Evolutionary conservation across 2,888 invertebrate species (phyloP), one percentile per base, ranked within the genome.

Genomic region (Drosophila neotestacea): DNA sequence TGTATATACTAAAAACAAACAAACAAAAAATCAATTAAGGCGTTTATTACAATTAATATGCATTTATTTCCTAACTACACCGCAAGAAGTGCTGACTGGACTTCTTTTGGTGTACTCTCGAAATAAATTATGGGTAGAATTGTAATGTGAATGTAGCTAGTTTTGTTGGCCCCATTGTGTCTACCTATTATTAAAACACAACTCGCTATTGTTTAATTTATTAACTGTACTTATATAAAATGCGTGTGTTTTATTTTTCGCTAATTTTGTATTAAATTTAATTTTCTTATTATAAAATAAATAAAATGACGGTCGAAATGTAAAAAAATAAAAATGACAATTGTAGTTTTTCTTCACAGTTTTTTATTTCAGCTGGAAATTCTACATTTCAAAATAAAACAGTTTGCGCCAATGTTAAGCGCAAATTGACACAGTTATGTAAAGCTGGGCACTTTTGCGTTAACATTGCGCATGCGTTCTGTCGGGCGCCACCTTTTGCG

Each of bases 141-240:
- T 39, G 32, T 32, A 32, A 32, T 32, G 32, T 32, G 32, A 32
- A 32, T 32, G 32, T 32, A 32, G 32, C 32, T 56, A 64, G 48
- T 38, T 38, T 32, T 68, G 48, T n/a, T 73, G 59, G 59, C n/a
- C 54, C 61, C 63, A 51, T 34, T 60, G 44, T 61, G 44, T 61
- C 44, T 42, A 28, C 36, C 28, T 48, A 41, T 32, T 69, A 55
- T 61, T 69, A 54, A 73, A 65, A 62, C 58, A 44, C 55, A 61
- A 73, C 55, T 73, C 73, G 79, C 77, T 85, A 81, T 76, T 78
- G 72, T 85, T 86, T 90, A 83, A 87, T 91, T 90, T 91, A 90
- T 91, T 90, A 89, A 90, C 84, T 85, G 90, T 91, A 90, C 90
- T 90, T 90, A 90, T 83, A 78, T 22, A 22, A 22, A 82, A 80